Base-by-base conservation (phyloP, 2,888 invertebrate species). In the Atethmia centrago region DNA sequence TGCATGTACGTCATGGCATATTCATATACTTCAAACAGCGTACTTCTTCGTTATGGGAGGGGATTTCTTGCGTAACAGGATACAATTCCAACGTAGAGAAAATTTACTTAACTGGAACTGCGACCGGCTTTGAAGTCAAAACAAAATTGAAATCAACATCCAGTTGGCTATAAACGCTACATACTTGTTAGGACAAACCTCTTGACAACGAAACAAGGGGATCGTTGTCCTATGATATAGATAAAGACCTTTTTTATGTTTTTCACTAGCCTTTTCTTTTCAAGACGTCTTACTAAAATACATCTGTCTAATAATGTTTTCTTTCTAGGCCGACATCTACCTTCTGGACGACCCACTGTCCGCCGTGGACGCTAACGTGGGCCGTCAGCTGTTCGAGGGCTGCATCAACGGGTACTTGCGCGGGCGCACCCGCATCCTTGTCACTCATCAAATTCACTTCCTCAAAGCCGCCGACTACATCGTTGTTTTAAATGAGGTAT, bases 371-470 rank as follows among this genome's bases (percentile, higher is more conserved):
- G 97, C 98, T 0, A 97, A 98, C 81, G 98, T 98, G 0, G 98
- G 98, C 0, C 97, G 97, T 72, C 97, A 98, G 89, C 93, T 99
- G 61, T 98, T 98, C 90, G 97, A 98, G 72, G 97, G 98, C 89
- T 98, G 98, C 88, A 98, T 98, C 79, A 97, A 97, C 83, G 97
- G 97, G 0, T 97, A 97, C 87, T 94, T 98, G 80, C 96, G 96
- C 62, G 95, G 97, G 9, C 97, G 97, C 89, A 98, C 98, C 0
- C 96, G 98, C 61, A 97, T 99, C 74, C 97, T 99, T 21, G 98
- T 98, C 76, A 99, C 99, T 0, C 98, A 99, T 95, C 98, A 99
- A 92, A 96, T 98, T n/a, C 98, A 99, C 89, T 98, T 98, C 91
- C 94, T 98, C 16, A 97, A 97, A 82, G 95, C 97, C 66, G 98